These are phyloP conservation scores for Ophiodon elongatus DNA, from an alignment of 2,113 vertebrate genomes.

Conservation along the genomic window DNA sequence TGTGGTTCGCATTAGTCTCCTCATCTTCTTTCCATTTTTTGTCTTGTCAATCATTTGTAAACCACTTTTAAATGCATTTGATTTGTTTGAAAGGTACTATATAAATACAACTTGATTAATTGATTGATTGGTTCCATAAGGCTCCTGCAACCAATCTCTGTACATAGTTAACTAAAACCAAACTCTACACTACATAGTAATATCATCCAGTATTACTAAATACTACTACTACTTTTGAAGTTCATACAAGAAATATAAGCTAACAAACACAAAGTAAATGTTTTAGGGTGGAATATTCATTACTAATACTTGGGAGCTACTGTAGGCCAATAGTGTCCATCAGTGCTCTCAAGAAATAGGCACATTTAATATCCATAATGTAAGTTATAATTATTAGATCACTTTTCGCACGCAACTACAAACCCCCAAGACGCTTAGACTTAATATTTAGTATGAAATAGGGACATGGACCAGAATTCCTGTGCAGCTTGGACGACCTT, in stretches of 20 bases:
- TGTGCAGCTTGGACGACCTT: background rate
- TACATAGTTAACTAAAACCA: background rate
- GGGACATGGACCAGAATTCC: background rate
- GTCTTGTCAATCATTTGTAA: too few species aligned
- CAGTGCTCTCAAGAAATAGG: background rate
- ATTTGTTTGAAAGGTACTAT: too few species aligned
- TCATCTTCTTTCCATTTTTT: too few species aligned
- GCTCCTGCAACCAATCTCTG: background rate
- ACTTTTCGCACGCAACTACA: background rate
- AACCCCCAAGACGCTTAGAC: background rate
- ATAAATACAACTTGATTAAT: too few species aligned
- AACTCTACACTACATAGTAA: background rate
- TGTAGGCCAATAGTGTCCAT: background rate
- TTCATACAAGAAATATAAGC: background rate
- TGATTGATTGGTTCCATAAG: too few species aligned
- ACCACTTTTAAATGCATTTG: too few species aligned
- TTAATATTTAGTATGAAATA: background rate
- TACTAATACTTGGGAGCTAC: background rate
- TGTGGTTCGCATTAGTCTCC: too few species aligned
- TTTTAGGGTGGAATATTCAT: background rate
- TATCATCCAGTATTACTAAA: background rate
- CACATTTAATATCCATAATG: background rate
- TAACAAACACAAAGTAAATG: background rate
- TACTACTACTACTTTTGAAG: background rate
- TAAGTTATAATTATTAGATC: background rate